Evolutionary conservation across 2,113 vertebrate genomes (phyloP), one percentile per base, ranked within the genome.

Genomic region (Bucco capensis): DNA sequence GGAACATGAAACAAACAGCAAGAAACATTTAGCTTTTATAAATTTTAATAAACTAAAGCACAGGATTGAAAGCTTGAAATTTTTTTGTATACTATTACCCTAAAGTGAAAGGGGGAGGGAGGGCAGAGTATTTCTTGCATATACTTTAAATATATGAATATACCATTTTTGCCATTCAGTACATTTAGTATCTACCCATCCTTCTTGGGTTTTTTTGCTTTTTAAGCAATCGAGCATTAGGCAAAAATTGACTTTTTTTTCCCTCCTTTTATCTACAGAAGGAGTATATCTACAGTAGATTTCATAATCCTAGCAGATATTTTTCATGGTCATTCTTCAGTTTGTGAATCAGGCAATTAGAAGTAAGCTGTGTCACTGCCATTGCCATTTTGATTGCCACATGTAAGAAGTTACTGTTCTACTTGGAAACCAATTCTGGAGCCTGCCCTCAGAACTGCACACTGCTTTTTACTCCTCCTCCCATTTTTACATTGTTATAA

Each of bases 11-110:
- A 83, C 83, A 89, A 93, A 83, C 57, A 77, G 89, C 77, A 96
- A 92, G 85, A 90, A 92, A 92, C 44, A 88, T 77, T 92, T 90
- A 83, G 78, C 85, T 95, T 92, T 84, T 95, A 91, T 85, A 95
- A 79, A 89, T 80, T 77, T 92, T 88, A 91, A 92, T 88, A 83
- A 90, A 93, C 60, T 76, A 57, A 76, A 95, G 72, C 15, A 78
- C 23, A 54, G 64, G 75, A 62, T 13, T 83, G 74, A 91, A 93
- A 87, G 24, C 65, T 71, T 46, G 40, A 66, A 27, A 14, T 64
- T 57, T 90, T 65, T 74, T 74, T 78, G 64, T 81, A 92, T 92
- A 90, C 72, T 81, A 75, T n/a, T 76, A 82, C 83, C 60, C 60
- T 57, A n/a, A 85, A 86, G 80, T 95, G 61, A 94, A 94, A 93